Percentiles rank a stretch among this genome's conserved stretches.
Conservation (phyloP, 2,797 vertebrate genomes). For the Buphagus erythrorhynchus region DNA sequence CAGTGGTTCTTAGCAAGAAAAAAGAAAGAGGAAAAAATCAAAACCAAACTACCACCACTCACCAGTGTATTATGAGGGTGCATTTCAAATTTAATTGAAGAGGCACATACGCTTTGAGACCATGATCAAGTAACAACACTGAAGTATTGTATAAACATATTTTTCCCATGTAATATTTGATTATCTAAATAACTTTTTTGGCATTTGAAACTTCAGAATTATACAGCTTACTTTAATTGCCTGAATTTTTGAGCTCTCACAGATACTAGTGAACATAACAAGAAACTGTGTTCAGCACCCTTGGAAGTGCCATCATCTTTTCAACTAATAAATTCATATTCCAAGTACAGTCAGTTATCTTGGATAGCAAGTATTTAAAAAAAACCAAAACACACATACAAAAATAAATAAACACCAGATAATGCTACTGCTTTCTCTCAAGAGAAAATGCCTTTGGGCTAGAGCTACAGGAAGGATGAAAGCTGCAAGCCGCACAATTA, state of each 20-base stretch:
- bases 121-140: not conserved
- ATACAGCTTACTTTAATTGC: not conserved
- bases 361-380: not conserved
- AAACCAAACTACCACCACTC: not conserved
- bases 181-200: not conserved
- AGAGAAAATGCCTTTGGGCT: not conserved
- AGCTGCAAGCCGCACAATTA: not conserved
- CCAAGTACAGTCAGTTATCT: not conserved
- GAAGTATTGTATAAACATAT: not conserved
- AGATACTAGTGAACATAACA: not conserved
- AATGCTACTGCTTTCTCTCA: not conserved
- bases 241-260: not conserved
- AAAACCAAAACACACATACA: rapidly evolving
- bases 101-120: not conserved
- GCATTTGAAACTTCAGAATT: not conserved
- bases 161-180: not conserved
- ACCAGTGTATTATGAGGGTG: not conserved
- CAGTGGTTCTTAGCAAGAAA: not conserved
- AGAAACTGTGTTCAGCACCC: not conserved
- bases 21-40: rapidly evolving
- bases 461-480: not conserved
- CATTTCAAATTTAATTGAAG: not conserved
- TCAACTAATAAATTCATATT: not conserved
- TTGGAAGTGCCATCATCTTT: not conserved
- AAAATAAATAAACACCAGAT: not conserved